Percentiles rank a stretch among this genome's conserved stretches.
Conservation (phyloP, 1,140 invertebrate genomes). For the Zaprionus kolodkinae region DNA sequence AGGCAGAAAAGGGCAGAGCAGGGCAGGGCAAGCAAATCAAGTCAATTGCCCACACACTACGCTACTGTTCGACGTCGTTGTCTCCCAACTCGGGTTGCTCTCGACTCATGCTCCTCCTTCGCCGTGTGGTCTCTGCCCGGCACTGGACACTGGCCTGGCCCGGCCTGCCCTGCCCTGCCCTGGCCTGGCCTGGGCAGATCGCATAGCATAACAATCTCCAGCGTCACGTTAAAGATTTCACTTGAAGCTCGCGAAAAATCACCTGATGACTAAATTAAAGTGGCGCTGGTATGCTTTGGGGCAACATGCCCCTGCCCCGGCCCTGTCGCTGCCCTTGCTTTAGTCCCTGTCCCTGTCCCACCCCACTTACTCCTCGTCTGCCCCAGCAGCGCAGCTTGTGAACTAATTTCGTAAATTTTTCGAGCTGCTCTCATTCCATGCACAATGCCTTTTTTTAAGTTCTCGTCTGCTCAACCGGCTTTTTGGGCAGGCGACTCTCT, state of each 20-base stretch:
- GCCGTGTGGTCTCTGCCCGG: conserved; percentile 1
- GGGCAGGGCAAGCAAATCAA: conserved; percentile 40
- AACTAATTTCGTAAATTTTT: conserved; percentile 84
- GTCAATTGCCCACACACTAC: conserved; percentile 53
- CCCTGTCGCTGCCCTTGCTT: not conserved
- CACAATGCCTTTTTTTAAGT: conserved; percentile 54
- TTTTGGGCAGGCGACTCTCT: conserved; percentile 75
- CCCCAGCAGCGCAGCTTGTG: conserved; percentile 59
- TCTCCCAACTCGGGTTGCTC: conserved; percentile 7
- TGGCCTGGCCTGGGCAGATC: conserved; percentile 25
- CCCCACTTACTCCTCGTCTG: not conserved
- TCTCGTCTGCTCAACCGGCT: conserved; percentile 65
- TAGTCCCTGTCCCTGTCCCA: not conserved
- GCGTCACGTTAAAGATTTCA: conserved; percentile 83
- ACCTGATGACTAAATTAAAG: conserved; percentile 84
- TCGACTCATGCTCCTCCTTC: not conserved
- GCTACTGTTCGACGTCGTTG: conserved; percentile 41
- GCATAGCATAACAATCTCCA: conserved; percentile 80
- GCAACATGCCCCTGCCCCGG: conserved; percentile 45
- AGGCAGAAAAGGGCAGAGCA: conserved; percentile 22
- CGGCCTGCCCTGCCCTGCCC: not conserved
- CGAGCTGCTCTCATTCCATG: conserved; percentile 81
- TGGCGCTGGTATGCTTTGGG: conserved; percentile 75
- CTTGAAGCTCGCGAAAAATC: conserved; percentile 83
- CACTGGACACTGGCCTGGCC: not conserved